Base-by-base conservation (phyloP, 2,888 invertebrate species). In the Drosophila glabriapex region DNA sequence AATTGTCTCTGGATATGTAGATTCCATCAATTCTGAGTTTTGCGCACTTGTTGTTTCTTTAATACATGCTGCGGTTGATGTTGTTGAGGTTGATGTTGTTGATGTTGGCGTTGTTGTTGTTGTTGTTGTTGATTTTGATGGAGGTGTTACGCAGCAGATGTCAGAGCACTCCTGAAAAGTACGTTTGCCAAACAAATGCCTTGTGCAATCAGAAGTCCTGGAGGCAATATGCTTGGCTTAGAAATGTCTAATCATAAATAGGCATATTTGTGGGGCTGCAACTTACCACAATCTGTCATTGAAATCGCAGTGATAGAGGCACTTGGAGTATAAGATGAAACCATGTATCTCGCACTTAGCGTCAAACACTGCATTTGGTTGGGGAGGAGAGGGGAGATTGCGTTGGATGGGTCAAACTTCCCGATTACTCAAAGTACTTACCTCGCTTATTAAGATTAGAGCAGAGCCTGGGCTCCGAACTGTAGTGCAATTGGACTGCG, bases 101-200 rank as follows among this genome's bases (percentile, higher is more conserved):
- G 33, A 9, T 25, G 28, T 14, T 0, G 29, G 3, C 3, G 19
- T 14, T 4, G 22, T 10, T 35, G 46, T 12, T 4, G 25, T 1
- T 5, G 10, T n/a, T n/a, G 39, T 0, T 49, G 22, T 73, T 3
- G 54, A 10, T 16, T 39, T 31, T 14, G 41, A n/a, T 41, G 37
- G 37, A 49, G 66, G 68, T 72, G 46, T 10, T 9, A n/a, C 12
- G 14, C 80, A 80, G 49, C 33, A 68, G n/a, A 80, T 41, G n/a
- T 74, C 61, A 0, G 52, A 7, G 58, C 80, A 80, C 10, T 10
- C 4, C 22, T 69, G 74, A 29, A 53, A 68, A 0, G 5, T 49
- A 12, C 22, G 0, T 29, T n/a, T 53, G 10, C 46, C 65, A 10
- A 2, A 4, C 0, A 66, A 1, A 3, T 59, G 28, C 2, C 1